Evolutionary conservation across 2,888 invertebrate species (phyloP).

Genomic region (Stenolophus ochropezus): DNA sequence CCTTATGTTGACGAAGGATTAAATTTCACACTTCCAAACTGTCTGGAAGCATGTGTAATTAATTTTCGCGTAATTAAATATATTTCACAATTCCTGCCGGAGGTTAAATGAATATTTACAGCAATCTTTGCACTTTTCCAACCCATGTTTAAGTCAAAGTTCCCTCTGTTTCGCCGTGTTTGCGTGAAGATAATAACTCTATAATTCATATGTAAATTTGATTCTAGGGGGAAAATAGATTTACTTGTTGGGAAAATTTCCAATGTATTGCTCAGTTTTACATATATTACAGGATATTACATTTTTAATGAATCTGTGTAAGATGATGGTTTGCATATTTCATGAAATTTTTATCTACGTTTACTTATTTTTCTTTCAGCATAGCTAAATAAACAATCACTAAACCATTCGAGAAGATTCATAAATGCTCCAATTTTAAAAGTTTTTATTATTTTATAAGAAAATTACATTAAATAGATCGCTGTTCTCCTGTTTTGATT

Average conservation of each 20-base stretch:
- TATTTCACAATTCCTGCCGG: background rate
- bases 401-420: too few species aligned
- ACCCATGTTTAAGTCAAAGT: background rate
- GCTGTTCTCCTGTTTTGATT: too few species aligned
- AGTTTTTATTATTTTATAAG: too few species aligned
- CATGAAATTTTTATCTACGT: too few species aligned
- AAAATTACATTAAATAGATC: too few species aligned
- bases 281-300: conserved; percentile 50
- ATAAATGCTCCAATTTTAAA: too few species aligned
- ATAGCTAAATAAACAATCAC: too few species aligned
- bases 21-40: background rate
- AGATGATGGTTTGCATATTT: conserved; percentile 22
- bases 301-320: conserved; percentile 39
- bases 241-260: conserved; percentile 42
- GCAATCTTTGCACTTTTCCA: background rate
- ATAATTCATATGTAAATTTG: conserved; percentile 50
- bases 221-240: conserved; percentile 45
- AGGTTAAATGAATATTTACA: background rate
- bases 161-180: background rate
- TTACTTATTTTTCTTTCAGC: too few species aligned
- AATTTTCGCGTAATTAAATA: background rate
- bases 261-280: conserved; percentile 44
- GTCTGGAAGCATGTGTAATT: background rate
- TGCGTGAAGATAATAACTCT: conserved; percentile 12
- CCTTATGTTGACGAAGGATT: background rate